Conservation (phyloP, 2,888 invertebrate species). For the Cheiracanthium punctorium region DNA sequence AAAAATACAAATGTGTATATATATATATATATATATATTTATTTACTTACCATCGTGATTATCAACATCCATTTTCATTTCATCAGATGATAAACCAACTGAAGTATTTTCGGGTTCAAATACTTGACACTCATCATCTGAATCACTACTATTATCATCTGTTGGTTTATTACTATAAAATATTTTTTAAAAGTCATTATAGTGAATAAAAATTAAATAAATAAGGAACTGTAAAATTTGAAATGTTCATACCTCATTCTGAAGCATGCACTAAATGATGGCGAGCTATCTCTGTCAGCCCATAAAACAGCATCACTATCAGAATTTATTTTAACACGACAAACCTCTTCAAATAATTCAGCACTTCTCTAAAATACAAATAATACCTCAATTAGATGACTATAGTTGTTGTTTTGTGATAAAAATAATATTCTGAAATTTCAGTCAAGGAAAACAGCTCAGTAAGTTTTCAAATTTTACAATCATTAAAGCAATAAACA, state of each 20-base stretch:
- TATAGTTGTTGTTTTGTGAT: background rate
- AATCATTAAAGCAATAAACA: too few species aligned
- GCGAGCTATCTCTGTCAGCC: slow-evolving; percentile 75
- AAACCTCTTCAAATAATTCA: slow-evolving; percentile 82
- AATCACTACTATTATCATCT: slow-evolving; percentile 74
- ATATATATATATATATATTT: too few species aligned
- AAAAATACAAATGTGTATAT: too few species aligned
- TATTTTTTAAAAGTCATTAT: background rate
- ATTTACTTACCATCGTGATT: slow-evolving; percentile 77
- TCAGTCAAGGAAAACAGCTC: too few species aligned
- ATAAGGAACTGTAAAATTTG: background rate
- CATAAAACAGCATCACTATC: slow-evolving; percentile 77
- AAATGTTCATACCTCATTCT: slow-evolving; percentile 9
- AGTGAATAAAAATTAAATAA: background rate
- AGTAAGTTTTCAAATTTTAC: too few species aligned
- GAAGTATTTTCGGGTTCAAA: slow-evolving; percentile 72
- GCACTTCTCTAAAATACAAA: slow-evolving; percentile 74
- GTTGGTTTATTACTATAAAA: slow-evolving; percentile 23
- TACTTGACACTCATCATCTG: slow-evolving; percentile 76
- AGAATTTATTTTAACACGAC: slow-evolving; percentile 75
- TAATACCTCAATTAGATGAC: background rate
- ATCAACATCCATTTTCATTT: slow-evolving; percentile 77
- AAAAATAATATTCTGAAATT: too few species aligned
- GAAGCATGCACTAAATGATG: slow-evolving; percentile 73
- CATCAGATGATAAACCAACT: slow-evolving; percentile 33